These are phyloP conservation scores for Rhinoptilus africanus DNA, from an alignment of 2,113 vertebrate species.

Conservation along the genomic window DNA sequence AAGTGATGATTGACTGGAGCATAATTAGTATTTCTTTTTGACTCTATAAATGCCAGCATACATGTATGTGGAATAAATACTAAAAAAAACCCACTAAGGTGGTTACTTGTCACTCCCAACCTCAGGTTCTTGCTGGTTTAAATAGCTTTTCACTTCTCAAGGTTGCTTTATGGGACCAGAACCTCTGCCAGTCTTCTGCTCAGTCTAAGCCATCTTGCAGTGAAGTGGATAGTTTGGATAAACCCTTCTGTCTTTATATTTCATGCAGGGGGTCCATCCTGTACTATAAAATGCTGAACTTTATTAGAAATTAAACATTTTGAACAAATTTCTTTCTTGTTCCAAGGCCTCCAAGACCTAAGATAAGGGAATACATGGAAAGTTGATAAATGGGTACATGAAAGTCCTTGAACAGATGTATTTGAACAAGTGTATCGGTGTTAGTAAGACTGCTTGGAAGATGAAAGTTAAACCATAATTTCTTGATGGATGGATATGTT, in stretches of 20 bases:
- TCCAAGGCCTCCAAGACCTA: not conserved
- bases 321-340: not conserved
- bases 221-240: not conserved
- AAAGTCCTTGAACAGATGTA: not conserved
- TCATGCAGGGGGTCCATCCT: not conserved
- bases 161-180: not conserved
- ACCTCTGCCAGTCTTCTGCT: not conserved
- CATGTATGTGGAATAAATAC: not conserved
- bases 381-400: not conserved
- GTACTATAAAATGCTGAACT: not conserved
- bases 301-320: not conserved
- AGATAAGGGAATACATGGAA: not conserved
- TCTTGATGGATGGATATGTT: not conserved
- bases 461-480: not conserved
- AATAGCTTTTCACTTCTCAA: not conserved
- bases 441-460: not conserved
- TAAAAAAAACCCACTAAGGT: not conserved
- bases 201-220: not conserved
- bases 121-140: not conserved
- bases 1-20: not conserved
- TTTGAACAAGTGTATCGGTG: not conserved
- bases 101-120: not conserved
- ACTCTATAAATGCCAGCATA: not conserved
- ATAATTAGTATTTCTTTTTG: not conserved
- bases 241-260: not conserved